A percentile compares a stretch with the other conserved stretches of the same genome.
phyloP scores from a whole-genome alignment of 2,113 vertebrate species.

The Thryonomys swinderianus region DNA sequence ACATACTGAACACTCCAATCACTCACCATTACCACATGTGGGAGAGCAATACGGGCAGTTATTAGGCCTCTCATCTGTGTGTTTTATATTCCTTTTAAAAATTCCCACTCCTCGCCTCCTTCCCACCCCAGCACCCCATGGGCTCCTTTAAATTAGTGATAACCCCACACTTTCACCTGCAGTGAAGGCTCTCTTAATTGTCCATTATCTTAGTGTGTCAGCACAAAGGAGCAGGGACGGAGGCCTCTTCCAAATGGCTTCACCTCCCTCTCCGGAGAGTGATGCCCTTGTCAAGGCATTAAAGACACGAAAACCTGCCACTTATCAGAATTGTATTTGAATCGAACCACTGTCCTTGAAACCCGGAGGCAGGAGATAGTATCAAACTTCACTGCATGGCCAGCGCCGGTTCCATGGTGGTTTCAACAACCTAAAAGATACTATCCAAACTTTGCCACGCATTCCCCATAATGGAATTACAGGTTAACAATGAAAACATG shows the following conservation, averaged over 20 bases:
- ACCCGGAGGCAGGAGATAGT: conserved; percentile 86
- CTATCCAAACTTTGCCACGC: conserved; percentile 41
- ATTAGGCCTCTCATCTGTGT: conserved; percentile 58
- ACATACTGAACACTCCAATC: conserved; percentile 42
- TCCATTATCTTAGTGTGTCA: conserved; percentile 89
- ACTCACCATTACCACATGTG: conserved; percentile 58
- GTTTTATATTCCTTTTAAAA: conserved; percentile 70
- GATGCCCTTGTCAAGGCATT: conserved; percentile 89
- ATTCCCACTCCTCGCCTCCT: conserved; percentile 66
- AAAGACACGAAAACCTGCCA: conserved; percentile 88
- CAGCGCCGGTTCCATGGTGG: conserved; percentile 76
- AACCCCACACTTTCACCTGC: conserved; percentile 83
- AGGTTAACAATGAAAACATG: conserved; percentile 59
- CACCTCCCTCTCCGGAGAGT: conserved; percentile 88
- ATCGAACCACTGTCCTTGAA: conserved; percentile 89
- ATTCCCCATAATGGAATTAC: conserved; percentile 1
- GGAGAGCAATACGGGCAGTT: conserved; percentile 62
- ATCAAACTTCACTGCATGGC: conserved; percentile 81
- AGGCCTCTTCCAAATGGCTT: conserved; percentile 85
- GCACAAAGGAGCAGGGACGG: conserved; percentile 84
- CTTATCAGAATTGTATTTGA: conserved; percentile 88
- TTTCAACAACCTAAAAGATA: conserved; percentile 73
- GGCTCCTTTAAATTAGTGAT: conserved; percentile 83
- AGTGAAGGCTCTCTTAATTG: conserved; percentile 87
- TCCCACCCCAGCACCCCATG: conserved; percentile 70